Percentiles rank a stretch among this genome's conserved stretches.
Evolutionary conservation across 2,888 invertebrate genomes (phyloP).

Genomic region (Amphimallon solstitiale): DNA sequence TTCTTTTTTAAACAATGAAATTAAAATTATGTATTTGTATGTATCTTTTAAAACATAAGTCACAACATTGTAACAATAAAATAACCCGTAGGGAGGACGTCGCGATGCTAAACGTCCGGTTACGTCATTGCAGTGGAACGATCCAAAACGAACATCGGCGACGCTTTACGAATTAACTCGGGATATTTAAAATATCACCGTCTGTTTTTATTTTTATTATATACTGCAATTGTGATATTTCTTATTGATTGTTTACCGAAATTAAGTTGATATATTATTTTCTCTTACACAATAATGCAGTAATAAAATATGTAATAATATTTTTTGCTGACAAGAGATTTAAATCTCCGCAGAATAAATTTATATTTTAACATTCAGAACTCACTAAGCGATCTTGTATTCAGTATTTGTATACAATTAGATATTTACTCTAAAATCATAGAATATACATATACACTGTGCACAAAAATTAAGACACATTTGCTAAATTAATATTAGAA

Average conservation of each 20-base stretch:
- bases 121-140: conserved; percentile 54
- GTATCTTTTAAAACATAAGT: conserved; percentile 44
- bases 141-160: conserved; percentile 44
- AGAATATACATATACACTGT: too few relatives aligned
- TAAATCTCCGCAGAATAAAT: too few relatives aligned
- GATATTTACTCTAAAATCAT: too few relatives aligned
- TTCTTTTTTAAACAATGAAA: conserved; percentile 37
- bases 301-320: too few relatives aligned
- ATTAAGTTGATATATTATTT: too few relatives aligned
- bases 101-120: conserved; percentile 49
- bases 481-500: too few relatives aligned
- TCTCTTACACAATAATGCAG: too few relatives aligned
- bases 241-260: conserved; percentile 11
- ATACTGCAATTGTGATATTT: conserved; percentile 23
- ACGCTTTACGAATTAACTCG: conserved; percentile 40
- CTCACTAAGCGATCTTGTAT: too few relatives aligned
- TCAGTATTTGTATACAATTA: too few relatives aligned
- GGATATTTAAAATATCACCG: conserved; percentile 37
- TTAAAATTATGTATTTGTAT: conserved; percentile 38
- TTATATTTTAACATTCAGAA: too few relatives aligned
- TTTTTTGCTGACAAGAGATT: too few relatives aligned
- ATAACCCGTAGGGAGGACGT: conserved; percentile 51
- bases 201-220: conserved; percentile 25
- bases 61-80: conserved; percentile 52
- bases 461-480: too few relatives aligned